Base-by-base conservation (phyloP, 2,888 invertebrate species). In the Rhodophaea formosa region DNA sequence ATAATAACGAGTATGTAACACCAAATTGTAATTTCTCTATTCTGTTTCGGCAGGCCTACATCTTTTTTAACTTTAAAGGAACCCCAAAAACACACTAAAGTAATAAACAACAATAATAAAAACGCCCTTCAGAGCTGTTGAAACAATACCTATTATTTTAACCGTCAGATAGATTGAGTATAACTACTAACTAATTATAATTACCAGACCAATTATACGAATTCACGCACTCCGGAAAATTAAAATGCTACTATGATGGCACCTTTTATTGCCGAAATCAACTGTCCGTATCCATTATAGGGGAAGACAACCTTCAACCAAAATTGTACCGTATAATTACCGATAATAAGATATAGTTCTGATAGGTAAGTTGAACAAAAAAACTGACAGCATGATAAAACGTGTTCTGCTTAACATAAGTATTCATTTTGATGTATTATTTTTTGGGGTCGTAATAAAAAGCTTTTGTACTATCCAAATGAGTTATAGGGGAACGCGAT, bases 201-300 rank as follows among this genome's bases (percentile, higher is more conserved):
- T 75, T 70, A 76, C 73, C 71, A 71, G 61, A 62, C 69, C 71
- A 78, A 78, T 80, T 80, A 77, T 71, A 69, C 68, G 63, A 73
- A 77, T 75, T 74, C 71, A 73, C 69, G 63, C 69, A 62, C 69
- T 60, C 65, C 66, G 65, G 61, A 66, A 73, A 74, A 72, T 75
- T 69, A 73, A 72, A 68, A 70, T 67, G 66, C 65, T 64, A 68
- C 60, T 65, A 69, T 66, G 66, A 64, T 64, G 65, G 66, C 62
- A 56, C 52, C 62, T 56, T 56, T 56, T 56, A 56, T 56, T 29
- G 49, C 49, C 56, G 29, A 39, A 56, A 47, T 56, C 39, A 56
- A 56, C 56, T 39, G 39, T 39, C 56, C 56, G 47, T 56, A 15
- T 35, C 12, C 35, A 7, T 46, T 47, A 39, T 46, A 47, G 39